A percentile compares a stretch with the other conserved stretches of the same genome.
Evolutionary conservation across 2,888 invertebrate species (phyloP).

Genomic region (Plagodis pulveraria): DNA sequence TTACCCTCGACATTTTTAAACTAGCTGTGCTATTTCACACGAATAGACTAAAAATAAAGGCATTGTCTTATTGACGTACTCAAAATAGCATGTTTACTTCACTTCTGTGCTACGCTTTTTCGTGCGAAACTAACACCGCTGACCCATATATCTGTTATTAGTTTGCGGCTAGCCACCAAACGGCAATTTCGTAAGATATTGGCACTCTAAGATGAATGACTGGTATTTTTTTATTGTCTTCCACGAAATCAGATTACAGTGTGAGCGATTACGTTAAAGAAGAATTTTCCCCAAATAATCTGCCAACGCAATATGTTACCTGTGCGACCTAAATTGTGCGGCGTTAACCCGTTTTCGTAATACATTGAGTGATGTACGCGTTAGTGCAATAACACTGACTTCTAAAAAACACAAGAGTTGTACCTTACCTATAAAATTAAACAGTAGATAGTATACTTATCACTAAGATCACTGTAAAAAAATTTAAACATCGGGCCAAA

Average conservation of each 20-base stretch:
- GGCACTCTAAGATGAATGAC: slow-evolving; percentile 23
- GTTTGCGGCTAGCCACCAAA: slow-evolving; percentile 37
- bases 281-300: slow-evolving; percentile 20
- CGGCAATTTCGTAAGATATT: slow-evolving; percentile 32
- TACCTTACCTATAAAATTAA: no score
- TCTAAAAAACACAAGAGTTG: no score
- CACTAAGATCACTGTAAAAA: no score
- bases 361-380: no score
- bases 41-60: slow-evolving; percentile 42
- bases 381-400: no score
- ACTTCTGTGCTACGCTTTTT: slow-evolving; percentile 32
- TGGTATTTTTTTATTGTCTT: slow-evolving; percentile 20
- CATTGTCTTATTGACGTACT: slow-evolving; percentile 46
- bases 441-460: no score
- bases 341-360: not conserved
- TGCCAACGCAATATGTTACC: slow-evolving; percentile 9
- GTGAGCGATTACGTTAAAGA: not conserved
- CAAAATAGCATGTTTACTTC: slow-evolving; percentile 35
- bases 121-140: slow-evolving; percentile 43
- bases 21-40: slow-evolving; percentile 34
- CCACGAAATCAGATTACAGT: slow-evolving; percentile 16
- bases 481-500: no score
- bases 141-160: slow-evolving; percentile 45
- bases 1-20: slow-evolving; percentile 18
- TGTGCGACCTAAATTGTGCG: slow-evolving; percentile 8